These are phyloP conservation scores for Pimephales promelas DNA, from an alignment of 2,113 vertebrate genomes.

Conservation along the genomic window DNA sequence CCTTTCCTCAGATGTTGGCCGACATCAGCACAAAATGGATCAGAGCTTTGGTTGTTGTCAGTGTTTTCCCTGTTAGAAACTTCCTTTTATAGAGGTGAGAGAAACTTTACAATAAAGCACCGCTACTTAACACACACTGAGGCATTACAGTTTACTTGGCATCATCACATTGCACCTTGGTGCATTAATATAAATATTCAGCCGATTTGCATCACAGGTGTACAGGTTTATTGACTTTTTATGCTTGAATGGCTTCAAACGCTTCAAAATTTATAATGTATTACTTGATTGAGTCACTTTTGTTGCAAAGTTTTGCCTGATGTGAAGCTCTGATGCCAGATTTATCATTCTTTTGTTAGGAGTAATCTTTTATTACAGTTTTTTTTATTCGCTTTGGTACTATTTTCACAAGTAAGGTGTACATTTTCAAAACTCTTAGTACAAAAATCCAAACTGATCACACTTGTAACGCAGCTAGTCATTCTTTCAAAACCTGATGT, in stretches of 20 bases:
- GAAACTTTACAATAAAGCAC: background rate
- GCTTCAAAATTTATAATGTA: background rate
- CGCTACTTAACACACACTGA: background rate
- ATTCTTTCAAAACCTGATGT: too few species aligned
- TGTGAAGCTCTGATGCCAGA: slow-evolving; percentile 1
- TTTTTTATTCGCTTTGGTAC: too few species aligned
- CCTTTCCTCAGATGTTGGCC: slow-evolving; percentile 13
- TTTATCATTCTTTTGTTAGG: background rate
- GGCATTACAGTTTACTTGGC: background rate
- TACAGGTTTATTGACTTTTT: background rate
- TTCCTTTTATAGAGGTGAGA: background rate
- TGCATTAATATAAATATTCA: background rate
- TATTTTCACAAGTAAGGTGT: too few species aligned
- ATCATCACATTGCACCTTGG: too few species aligned
- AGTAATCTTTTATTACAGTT: background rate
- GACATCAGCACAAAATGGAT: slow-evolving; percentile 11
- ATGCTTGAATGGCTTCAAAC: background rate
- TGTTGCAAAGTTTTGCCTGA: background rate
- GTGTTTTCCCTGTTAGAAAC: background rate
- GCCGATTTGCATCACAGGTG: background rate
- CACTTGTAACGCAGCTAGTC: too few species aligned
- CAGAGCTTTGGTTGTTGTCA: background rate
- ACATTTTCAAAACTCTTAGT: too few species aligned
- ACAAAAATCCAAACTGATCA: too few species aligned
- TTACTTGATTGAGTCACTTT: background rate